phyloP scores from a whole-genome alignment of 2,113 vertebrate genomes.

The Tinamus guttatus region DNA sequence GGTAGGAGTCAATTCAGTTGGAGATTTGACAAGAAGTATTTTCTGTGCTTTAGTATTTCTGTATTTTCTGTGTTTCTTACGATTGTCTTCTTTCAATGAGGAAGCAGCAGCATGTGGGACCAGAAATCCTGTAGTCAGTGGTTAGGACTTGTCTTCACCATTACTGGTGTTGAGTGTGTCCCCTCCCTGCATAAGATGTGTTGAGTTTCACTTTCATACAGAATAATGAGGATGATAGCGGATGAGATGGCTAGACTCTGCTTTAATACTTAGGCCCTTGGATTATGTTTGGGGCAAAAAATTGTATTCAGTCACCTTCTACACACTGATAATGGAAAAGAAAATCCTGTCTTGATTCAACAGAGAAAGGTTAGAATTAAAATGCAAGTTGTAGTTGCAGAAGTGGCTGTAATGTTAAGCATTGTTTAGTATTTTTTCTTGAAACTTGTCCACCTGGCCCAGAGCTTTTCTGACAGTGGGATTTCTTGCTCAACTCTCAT shows the following conservation, averaged over 20 bases:
- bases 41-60: not conserved
- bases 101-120: not conserved
- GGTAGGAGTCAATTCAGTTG: not conserved
- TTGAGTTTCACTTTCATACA: not conserved
- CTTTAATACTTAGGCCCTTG: not conserved
- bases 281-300: not conserved
- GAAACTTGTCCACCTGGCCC: too few species aligned
- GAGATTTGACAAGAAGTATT: not conserved
- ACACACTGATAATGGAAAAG: not conserved
- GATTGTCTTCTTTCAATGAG: not conserved
- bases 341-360: not conserved
- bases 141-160: not conserved
- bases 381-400: not conserved
- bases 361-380: not conserved
- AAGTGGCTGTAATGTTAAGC: not conserved
- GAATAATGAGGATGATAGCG: not conserved
- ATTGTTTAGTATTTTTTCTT: not conserved
- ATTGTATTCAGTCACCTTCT: fast-evolving
- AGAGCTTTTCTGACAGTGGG: not conserved
- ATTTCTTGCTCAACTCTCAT: not conserved
- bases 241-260: not conserved
- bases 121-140: not conserved
- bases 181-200: not conserved
- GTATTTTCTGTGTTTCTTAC: not conserved
- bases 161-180: not conserved